Evolutionary conservation across 1,140 invertebrate species (phyloP), one percentile per base, ranked within the genome.

Genomic region (Aphelenchoides besseyi): DNA sequence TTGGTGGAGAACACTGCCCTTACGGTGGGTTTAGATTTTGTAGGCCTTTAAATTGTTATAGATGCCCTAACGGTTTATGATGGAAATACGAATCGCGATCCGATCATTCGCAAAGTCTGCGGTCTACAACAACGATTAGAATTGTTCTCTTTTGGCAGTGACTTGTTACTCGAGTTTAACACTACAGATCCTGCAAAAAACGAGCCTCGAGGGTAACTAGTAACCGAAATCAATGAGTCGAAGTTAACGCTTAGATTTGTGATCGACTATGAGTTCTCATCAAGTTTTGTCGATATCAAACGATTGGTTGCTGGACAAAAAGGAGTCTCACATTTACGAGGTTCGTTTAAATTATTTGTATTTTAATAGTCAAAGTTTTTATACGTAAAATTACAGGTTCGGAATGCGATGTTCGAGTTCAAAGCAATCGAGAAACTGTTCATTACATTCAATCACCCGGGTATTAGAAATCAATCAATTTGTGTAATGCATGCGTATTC

Each of bases 1-100:
- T 93, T 87, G 96, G 96, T 77, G 96, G 95, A 78, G 91, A 94
- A 82, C 96, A 98, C 85, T 98, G 96, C 88, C 96, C 96, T 67
- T 96, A 97, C 88, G 96, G n/a, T n/a, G n/a, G n/a, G n/a, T n/a
- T n/a, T n/a, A n/a, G n/a, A n/a, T n/a, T n/a, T n/a, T n/a, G n/a
- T n/a, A n/a, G n/a, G n/a, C n/a, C n/a, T n/a, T n/a, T n/a, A n/a
- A n/a, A n/a, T n/a, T n/a, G n/a, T n/a, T n/a, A n/a, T n/a, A n/a
- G n/a, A 98, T 88, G 93, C 91, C 87, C 91, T 98, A 70, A 93
- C 92, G 87, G 91, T 99, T 68, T 96, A 92, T 86, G 96, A 99
- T 87, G 96, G 96, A 70, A 87, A 90, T 64, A 90, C 92, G 81
- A 91, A 91, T 85, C 88, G 89, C 55, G 90, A 90, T 76, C 91